A percentile compares a stretch with the other conserved stretches of the same genome.
Conservation (phyloP, 92 coral and sea anemone species). For the Zoanthus solanderi region DNA sequence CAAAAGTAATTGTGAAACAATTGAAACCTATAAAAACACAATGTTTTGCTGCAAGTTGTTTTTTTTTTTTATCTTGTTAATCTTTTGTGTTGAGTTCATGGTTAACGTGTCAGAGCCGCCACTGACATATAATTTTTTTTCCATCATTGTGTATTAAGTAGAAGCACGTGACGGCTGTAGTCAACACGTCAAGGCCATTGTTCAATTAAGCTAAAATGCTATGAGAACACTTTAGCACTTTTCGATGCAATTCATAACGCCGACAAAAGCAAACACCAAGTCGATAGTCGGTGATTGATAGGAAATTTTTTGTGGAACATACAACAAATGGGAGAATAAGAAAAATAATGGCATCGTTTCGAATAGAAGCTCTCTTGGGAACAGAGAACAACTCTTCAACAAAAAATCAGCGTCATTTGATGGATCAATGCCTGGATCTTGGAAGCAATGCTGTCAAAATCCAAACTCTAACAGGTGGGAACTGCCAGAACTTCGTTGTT, state of each 20-base stretch:
- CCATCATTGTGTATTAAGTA: conserved; percentile 48
- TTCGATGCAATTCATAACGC: not conserved
- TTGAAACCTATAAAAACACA: not conserved
- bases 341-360: conserved; percentile 28
- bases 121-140: conserved; percentile 34
- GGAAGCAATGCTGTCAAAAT: not conserved
- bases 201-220: conserved; percentile 40
- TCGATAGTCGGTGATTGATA: not conserved
- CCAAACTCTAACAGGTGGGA: conserved; percentile 1
- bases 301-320: not conserved
- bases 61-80: conserved; percentile 21
- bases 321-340: not conserved
- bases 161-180: conserved; percentile 41
- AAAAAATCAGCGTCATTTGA: conserved; percentile 10
- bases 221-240: conserved; percentile 51
- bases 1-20: not conserved
- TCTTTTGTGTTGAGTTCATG: conserved; percentile 41
- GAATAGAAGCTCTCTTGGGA: conserved; percentile 25
- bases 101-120: conserved; percentile 28
- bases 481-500: not conserved
- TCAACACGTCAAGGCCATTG: conserved; percentile 43
- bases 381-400: not conserved
- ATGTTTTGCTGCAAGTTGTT: not conserved
- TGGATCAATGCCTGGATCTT: conserved; percentile 1
- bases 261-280: not conserved